Evolutionary conservation across 2,797 vertebrate genomes (phyloP), one percentile per base, ranked within the genome.

Genomic region (Bryconaethiops microstoma): DNA sequence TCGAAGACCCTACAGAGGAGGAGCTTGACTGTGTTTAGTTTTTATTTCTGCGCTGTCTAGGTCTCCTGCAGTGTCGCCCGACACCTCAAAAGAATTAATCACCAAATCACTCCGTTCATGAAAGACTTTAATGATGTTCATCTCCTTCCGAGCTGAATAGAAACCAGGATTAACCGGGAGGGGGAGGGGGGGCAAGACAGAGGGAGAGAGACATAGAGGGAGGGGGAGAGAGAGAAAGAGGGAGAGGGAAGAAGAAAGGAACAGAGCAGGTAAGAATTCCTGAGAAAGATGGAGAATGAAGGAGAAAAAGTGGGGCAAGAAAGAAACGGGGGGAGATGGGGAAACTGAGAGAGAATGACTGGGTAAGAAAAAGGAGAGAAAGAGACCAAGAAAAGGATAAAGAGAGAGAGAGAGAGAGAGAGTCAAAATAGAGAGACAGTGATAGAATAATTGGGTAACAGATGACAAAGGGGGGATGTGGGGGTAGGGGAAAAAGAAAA

Each of bases 61-160:
- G 75, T 65, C 59, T 84, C 74, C 79, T 78, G 7, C 35, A n/a
- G 35, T 2, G 16, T 35, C 1, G 77, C 87, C 84, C 86, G 74
- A 52, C 45, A 82, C 82, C 89, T 88, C 90, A 88, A 87, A 89
- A 84, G 88, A 91, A 90, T 92, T 89, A 87, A 87, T 83, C 89
- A 87, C 80, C 85, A 83, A 83, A 82, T 87, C 85, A 76, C 68
- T 82, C 83, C 88, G 83, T 85, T 89, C 90, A 88, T 81, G 84
- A 88, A 88, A 86, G 88, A 91, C 88, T 88, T 88, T 86, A 84
- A 68, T 84, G 82, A 83, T 89, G 81, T 83, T 87, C 52, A 4
- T 84, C 82, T 83, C 84, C 85, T 71, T 23, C 35, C 65, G 10
- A 84, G 87, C 87, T 89, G 83, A 90, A 92, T 88, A 87, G 85